Conservation (phyloP, 1,140 invertebrate species). For the Ostrea denselamellosa region DNA sequence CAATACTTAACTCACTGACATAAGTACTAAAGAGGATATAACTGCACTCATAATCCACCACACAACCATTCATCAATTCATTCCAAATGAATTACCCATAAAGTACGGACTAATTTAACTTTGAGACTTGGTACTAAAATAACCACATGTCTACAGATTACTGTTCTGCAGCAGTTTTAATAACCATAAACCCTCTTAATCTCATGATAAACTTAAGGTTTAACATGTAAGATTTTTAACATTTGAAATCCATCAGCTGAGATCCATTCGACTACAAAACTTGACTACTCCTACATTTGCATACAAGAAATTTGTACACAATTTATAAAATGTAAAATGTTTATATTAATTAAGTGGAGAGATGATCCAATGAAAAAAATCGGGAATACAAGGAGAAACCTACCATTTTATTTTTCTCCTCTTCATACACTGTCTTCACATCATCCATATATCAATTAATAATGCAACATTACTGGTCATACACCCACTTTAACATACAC, state of each 20-base stretch:
- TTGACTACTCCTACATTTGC: neutral
- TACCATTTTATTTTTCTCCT: slow-evolving; percentile 5
- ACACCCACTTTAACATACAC: neutral
- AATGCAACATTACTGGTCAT: neutral
- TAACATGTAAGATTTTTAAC: slow-evolving; percentile 11
- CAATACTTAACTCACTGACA: slow-evolving; percentile 15
- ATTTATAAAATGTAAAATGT: too few relatives aligned
- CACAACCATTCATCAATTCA: neutral
- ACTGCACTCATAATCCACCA: neutral
- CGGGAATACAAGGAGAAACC: neutral
- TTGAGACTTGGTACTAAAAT: neutral
- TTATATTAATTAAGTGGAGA: neutral
- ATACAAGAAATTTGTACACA: neutral
- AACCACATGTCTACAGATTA: neutral
- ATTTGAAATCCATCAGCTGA: slow-evolving; percentile 8
- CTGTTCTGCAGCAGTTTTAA: neutral
- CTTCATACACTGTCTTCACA: neutral
- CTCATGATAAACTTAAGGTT: neutral
- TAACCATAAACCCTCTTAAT: neutral
- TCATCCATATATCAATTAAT: neutral
- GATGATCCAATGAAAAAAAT: neutral
- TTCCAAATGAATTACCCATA: neutral
- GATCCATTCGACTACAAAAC: neutral
- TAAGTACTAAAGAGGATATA: neutral
- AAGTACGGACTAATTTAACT: neutral